A percentile compares a stretch with the other conserved stretches of the same genome.
Conservation (phyloP, 2,888 invertebrate species). For the Branchipolynoe longqiensis region DNA sequence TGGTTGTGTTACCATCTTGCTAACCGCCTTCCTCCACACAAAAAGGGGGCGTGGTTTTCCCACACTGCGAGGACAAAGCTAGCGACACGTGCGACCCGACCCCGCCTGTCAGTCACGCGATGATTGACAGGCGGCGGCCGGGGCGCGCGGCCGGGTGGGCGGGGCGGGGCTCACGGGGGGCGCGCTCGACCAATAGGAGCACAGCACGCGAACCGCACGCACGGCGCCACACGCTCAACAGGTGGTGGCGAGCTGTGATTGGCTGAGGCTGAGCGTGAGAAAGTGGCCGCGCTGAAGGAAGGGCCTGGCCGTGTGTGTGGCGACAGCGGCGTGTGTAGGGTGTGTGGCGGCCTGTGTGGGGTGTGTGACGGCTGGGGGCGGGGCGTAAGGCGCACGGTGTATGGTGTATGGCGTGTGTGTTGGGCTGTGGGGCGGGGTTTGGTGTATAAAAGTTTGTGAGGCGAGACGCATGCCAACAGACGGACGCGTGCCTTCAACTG, state of each 20-base stretch:
- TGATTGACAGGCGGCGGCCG: no score
- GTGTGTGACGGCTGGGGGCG: no score
- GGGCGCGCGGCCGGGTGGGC: no score
- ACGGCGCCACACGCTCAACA: conserved; percentile 31
- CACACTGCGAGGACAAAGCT: not conserved
- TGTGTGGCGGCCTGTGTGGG: no score
- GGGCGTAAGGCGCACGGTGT: no score
- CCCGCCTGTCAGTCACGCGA: conserved; percentile 1
- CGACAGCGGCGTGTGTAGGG: no score
- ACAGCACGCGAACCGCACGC: not conserved
- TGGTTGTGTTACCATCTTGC: no score
- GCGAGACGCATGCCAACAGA: conserved; percentile 22
- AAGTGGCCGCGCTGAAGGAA: conserved; percentile 30
- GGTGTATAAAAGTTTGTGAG: no score
- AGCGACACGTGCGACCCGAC: conserved; percentile 4
- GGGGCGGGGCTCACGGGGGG: not conserved
- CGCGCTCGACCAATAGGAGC: not conserved
- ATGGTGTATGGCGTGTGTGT: no score
- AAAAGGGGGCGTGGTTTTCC: conserved; percentile 15
- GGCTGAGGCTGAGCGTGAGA: conserved; percentile 7
- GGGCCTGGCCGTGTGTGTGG: no score
- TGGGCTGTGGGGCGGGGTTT: no score
- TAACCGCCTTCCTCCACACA: no score
- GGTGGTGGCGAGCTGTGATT: conserved; percentile 26
- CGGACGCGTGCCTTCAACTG: conserved; percentile 8